Evolutionary conservation across 2,797 vertebrate species (phyloP).

Genomic region (Nothura maculosa): DNA sequence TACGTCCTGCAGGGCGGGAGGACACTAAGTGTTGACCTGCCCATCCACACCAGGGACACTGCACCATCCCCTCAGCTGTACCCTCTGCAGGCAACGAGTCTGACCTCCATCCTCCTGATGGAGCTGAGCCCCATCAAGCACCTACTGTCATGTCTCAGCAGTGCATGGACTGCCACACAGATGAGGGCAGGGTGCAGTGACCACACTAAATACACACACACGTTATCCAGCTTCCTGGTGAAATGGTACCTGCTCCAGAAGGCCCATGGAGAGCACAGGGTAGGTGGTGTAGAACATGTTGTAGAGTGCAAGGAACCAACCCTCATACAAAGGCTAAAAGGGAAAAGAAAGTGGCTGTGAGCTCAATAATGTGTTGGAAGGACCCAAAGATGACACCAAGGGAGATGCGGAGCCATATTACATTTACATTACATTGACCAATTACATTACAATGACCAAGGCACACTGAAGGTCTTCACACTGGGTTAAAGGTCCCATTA

Average conservation of each 20-base stretch:
- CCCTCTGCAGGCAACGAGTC: background rate
- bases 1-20: conserved; percentile 80
- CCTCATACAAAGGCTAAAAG: conserved; percentile 89
- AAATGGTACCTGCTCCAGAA: conserved; percentile 91
- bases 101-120: background rate
- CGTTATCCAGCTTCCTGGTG: accelerated
- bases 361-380: background rate
- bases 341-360: conserved; percentile 28
- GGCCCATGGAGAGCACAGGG: conserved; percentile 85
- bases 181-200: background rate
- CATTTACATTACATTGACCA: accelerated
- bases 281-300: conserved; percentile 86
- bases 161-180: background rate
- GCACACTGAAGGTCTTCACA: background rate
- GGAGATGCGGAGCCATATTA: background rate
- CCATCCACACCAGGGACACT: background rate
- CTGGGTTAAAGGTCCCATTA: background rate
- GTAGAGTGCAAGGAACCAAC: conserved; percentile 93
- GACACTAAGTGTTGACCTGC: background rate
- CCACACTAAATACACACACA: accelerated
- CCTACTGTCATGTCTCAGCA: background rate
- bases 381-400: background rate
- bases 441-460: background rate
- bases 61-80: background rate
- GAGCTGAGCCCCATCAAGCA: background rate